Evolutionary conservation across 2,113 vertebrate species (phyloP).

Genomic region (Paradoxurus hermaphroditus): DNA sequence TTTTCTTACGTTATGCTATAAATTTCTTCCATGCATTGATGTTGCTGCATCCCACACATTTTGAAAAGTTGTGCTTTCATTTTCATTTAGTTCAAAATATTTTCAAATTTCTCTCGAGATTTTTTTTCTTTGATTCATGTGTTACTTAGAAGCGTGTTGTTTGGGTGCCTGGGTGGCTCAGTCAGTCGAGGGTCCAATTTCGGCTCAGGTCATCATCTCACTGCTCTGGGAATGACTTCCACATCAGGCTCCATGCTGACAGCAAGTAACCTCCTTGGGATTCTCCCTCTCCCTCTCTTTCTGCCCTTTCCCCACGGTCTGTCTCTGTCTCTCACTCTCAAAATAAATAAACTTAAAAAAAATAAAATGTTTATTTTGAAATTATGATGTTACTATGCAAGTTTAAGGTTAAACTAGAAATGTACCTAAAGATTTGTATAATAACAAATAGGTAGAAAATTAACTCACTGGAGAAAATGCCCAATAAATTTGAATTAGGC

Average conservation of each 20-base stretch:
- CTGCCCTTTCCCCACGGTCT: not conserved
- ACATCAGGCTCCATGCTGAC: too few relatives aligned
- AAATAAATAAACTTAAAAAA: not conserved
- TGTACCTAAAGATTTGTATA: not conserved
- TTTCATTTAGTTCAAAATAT: not conserved
- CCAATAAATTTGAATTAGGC: not conserved
- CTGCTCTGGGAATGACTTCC: not conserved
- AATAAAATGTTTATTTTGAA: not conserved
- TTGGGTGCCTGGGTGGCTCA: not conserved
- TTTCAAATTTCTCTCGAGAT: not conserved
- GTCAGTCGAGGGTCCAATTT: not conserved
- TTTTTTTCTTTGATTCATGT: not conserved
- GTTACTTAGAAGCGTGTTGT: not conserved
- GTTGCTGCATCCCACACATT: not conserved
- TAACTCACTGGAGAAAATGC: not conserved
- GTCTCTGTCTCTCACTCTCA: not conserved
- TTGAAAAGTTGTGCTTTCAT: not conserved
- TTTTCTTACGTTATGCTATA: not conserved
- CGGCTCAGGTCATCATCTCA: not conserved
- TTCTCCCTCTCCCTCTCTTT: not conserved
- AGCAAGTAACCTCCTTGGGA: not conserved
- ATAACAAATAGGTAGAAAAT: not conserved
- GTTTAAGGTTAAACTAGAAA: not conserved
- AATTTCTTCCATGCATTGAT: not conserved
- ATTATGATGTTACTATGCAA: not conserved